Conservation (phyloP, 2,888 invertebrate genomes). For the Lymantria dispar region DNA sequence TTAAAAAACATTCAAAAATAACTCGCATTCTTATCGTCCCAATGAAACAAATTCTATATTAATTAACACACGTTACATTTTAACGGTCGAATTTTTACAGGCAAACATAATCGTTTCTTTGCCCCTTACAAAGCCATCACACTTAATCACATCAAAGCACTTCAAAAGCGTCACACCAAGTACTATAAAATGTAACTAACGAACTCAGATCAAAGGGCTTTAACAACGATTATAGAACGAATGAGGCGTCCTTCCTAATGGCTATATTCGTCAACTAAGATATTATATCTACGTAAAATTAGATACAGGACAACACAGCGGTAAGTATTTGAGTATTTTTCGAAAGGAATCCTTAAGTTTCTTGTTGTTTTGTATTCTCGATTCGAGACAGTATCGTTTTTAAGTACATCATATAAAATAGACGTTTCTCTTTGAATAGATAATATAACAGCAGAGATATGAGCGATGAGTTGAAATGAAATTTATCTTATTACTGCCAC, state of each 20-base stretch:
- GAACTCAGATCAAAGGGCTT: conserved; percentile 35
- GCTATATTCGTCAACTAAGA: conserved; percentile 27
- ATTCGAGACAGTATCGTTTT: too few species aligned
- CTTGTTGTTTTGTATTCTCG: too few species aligned
- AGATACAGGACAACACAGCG: conserved; percentile 14
- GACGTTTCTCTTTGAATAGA: too few species aligned
- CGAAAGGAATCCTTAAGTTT: too few species aligned
- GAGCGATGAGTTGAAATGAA: too few species aligned
- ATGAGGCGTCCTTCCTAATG: conserved; percentile 36
- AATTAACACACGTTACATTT: not conserved
- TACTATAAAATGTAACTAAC: conserved; percentile 25
- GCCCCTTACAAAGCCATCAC: conserved; percentile 4
- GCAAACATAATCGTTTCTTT: conserved; percentile 3
- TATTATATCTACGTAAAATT: conserved; percentile 14
- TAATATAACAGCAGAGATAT: too few species aligned
- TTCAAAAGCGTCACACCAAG: conserved; percentile 3
- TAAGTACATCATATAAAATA: too few species aligned
- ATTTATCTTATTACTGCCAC: too few species aligned
- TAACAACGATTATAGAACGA: conserved; percentile 43
- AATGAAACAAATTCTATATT: not conserved
- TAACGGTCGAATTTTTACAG: not conserved
- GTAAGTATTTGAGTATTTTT: conserved; percentile 2
- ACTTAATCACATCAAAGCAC: conserved; percentile 20
- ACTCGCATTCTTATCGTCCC: not conserved
- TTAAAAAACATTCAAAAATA: not conserved